These are phyloP conservation scores for Agriotes lineatus DNA, from an alignment of 2,888 invertebrate genomes.

Conservation along the genomic window DNA sequence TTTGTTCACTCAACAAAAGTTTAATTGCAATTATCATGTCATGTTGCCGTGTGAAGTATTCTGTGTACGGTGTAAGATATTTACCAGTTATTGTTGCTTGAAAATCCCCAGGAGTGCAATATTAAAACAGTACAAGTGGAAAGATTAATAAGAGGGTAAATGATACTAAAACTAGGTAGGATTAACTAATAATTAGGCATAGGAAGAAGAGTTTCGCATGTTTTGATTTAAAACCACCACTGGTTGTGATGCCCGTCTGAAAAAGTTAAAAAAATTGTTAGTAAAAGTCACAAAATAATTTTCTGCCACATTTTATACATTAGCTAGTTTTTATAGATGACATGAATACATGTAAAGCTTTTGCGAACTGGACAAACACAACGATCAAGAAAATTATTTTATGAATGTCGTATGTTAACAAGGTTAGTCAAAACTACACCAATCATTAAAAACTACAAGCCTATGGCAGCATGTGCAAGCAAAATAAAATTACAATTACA, in stretches of 20 bases:
- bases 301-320: conserved; percentile 13
- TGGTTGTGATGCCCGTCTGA: conserved; percentile 58
- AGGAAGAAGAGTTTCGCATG: conserved; percentile 56
- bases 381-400: conserved; percentile 42
- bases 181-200: conserved; percentile 51
- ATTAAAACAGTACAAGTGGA: conserved; percentile 39
- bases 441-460: conserved; percentile 5
- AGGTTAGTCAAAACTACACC: conserved; percentile 24
- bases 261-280: conserved; percentile 54
- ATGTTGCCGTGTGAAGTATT: not conserved
- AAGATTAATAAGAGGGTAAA: conserved; percentile 35
- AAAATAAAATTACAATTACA: conserved; percentile 32
- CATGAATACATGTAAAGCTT: not conserved
- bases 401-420: not conserved
- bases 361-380: not conserved
- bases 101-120: conserved; percentile 39
- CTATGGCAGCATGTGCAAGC: conserved; percentile 20
- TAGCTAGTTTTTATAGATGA: not conserved
- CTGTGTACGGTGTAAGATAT: conserved; percentile 26
- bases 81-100: conserved; percentile 36
- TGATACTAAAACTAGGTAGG: conserved; percentile 45
- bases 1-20: too few species aligned
- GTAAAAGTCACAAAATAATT: conserved; percentile 44
- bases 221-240: conserved; percentile 45
- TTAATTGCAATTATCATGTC: too few species aligned